phyloP scores from a whole-genome alignment of 2,113 vertebrate species.

The Pipa parva region DNA sequence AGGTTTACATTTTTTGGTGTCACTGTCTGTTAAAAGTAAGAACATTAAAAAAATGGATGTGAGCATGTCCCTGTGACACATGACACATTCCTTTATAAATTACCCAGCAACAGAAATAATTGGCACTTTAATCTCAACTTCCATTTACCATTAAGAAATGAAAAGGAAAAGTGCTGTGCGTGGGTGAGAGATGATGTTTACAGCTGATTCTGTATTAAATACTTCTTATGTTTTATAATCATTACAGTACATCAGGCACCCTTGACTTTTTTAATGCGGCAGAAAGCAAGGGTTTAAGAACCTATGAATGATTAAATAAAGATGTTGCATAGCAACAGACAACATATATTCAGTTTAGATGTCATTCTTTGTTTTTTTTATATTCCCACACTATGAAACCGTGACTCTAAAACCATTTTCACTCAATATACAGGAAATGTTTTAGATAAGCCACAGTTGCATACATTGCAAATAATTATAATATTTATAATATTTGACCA shows the following conservation, averaged over 20 bases:
- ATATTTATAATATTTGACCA: too few species aligned
- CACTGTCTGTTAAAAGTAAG: too few species aligned
- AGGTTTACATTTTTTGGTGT: too few species aligned
- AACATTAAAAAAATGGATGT: too few species aligned
- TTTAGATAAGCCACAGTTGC: too few species aligned
- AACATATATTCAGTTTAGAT: slow-evolving; percentile 47
- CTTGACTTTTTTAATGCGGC: slow-evolving; percentile 55
- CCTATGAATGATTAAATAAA: slow-evolving; percentile 52
- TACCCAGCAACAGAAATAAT: slow-evolving; percentile 13
- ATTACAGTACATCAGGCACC: slow-evolving; percentile 42
- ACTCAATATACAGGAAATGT: slow-evolving; percentile 18
- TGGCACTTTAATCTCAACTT: slow-evolving; percentile 1
- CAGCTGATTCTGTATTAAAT: slow-evolving; percentile 54
- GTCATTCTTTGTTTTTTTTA: slow-evolving; percentile 53
- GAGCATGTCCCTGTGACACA: too few species aligned
- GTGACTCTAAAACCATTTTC: slow-evolving; percentile 27
- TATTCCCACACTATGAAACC: slow-evolving; percentile 49
- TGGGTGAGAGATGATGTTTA: slow-evolving; percentile 4
- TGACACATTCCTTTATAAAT: background rate
- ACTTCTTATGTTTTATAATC: slow-evolving; percentile 48
- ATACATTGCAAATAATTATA: too few species aligned
- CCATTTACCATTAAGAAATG: slow-evolving; percentile 15
- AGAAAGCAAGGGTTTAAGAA: slow-evolving; percentile 45
- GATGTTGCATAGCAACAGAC: slow-evolving; percentile 64
- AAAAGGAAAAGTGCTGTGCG: slow-evolving; percentile 13